These are phyloP conservation scores for Osmerus mordax DNA, from an alignment of 2,113 vertebrate genomes.

Conservation along the genomic window DNA sequence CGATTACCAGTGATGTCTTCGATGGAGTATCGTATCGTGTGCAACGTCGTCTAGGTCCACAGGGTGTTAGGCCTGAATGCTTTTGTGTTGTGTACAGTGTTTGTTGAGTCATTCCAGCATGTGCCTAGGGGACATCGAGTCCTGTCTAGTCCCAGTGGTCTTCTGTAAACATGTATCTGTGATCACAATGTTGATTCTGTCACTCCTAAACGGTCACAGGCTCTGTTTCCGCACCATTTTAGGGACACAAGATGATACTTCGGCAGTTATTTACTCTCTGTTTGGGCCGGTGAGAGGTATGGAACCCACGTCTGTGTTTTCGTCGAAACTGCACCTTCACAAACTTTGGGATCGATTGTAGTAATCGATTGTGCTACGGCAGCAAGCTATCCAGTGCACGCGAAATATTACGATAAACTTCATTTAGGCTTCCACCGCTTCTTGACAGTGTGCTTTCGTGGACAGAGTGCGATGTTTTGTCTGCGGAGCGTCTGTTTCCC, in stretches of 20 bases:
- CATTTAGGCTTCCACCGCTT: background rate
- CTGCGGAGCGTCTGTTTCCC: background rate
- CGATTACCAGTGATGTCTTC: too few species aligned
- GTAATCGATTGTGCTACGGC: background rate
- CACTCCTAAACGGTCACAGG: too few species aligned
- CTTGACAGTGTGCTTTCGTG: background rate
- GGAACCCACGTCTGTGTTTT: constrained; percentile 21
- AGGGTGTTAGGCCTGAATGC: too few species aligned
- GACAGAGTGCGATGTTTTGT: background rate
- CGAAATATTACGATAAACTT: background rate
- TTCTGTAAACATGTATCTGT: too few species aligned
- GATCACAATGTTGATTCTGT: too few species aligned
- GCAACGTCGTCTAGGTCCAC: too few species aligned
- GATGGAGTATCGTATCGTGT: too few species aligned
- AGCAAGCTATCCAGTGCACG: constrained; percentile 6
- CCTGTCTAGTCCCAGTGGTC: too few species aligned
- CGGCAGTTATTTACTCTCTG: constrained; percentile 36
- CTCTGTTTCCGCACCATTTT: constrained; percentile 17
- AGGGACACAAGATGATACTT: constrained; percentile 62
- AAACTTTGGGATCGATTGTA: background rate
- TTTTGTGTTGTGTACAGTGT: too few species aligned
- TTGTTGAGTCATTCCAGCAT: too few species aligned
- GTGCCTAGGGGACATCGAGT: too few species aligned
- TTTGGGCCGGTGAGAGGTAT: constrained; percentile 57
- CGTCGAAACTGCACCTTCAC: constrained; percentile 12